phyloP scores from a whole-genome alignment of 2,113 vertebrate species.

The Onychorhynchus coronatus region DNA sequence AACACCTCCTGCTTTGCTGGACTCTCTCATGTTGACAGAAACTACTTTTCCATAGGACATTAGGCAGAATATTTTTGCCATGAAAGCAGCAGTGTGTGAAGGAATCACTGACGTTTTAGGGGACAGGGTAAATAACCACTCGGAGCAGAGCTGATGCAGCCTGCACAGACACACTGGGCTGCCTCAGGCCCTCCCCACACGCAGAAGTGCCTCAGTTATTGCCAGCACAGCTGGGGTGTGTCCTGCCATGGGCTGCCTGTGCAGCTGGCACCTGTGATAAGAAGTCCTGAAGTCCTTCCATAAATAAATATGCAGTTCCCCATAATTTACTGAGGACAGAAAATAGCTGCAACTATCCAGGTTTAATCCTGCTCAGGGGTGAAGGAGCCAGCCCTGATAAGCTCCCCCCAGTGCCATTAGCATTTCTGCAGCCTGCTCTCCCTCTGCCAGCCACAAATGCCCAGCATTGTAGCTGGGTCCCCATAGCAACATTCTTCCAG shows the following conservation, averaged over 20 bases:
- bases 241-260: accelerated
- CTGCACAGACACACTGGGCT: not conserved
- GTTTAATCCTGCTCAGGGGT: not conserved
- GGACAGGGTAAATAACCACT: not conserved
- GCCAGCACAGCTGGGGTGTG: accelerated
- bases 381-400: not conserved
- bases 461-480: not conserved
- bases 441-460: not conserved
- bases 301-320: not conserved
- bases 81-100: not conserved
- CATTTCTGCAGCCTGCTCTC: not conserved
- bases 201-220: accelerated
- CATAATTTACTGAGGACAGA: not conserved
- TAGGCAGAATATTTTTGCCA: not conserved
- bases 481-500: conserved; percentile 35
- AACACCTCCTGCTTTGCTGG: not conserved
- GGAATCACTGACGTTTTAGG: not conserved
- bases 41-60: not conserved
- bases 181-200: accelerated
- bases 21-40: not conserved
- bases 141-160: not conserved
- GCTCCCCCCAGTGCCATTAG: not conserved
- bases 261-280: not conserved
- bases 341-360: not conserved
- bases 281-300: not conserved